Conservation (phyloP, 2,113 vertebrate genomes). For the Mungos mungo region DNA sequence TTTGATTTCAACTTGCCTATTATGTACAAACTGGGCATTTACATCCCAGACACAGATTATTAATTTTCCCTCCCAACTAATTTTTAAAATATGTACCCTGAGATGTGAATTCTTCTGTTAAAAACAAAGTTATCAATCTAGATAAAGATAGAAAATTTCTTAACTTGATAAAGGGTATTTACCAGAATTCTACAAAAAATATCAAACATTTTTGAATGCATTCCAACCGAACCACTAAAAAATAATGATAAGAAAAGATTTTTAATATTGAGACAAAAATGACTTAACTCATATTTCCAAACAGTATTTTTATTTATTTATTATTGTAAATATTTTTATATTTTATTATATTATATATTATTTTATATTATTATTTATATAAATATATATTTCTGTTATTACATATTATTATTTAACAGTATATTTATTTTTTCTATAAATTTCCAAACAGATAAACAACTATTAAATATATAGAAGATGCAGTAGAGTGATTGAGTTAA, state of each 20-base stretch:
- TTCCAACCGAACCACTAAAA: not conserved
- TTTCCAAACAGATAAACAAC: not conserved
- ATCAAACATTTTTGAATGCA: not conserved
- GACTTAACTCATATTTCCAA: not conserved
- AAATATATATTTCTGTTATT: no score
- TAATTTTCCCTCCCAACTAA: not conserved
- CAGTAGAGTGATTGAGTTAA: not conserved
- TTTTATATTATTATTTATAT: no score
- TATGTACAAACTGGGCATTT: not conserved
- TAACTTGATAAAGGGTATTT: not conserved
- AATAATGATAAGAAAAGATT: not conserved
- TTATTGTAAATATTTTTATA: no score
- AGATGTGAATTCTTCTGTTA: not conserved
- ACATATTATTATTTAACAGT: no score
- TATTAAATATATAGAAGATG: not conserved
- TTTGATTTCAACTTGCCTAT: not conserved
- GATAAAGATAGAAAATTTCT: not conserved
- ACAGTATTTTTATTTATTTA: not conserved
- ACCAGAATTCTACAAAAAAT: not conserved
- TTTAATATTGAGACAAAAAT: not conserved
- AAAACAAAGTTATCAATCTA: not conserved
- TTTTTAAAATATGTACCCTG: not conserved
- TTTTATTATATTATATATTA: no score
- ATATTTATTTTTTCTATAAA: not conserved
- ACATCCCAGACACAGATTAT: not conserved